These are phyloP conservation scores for Rhinoraja longicauda DNA, from an alignment of 2,797 vertebrate genomes.

Conservation along the genomic window DNA sequence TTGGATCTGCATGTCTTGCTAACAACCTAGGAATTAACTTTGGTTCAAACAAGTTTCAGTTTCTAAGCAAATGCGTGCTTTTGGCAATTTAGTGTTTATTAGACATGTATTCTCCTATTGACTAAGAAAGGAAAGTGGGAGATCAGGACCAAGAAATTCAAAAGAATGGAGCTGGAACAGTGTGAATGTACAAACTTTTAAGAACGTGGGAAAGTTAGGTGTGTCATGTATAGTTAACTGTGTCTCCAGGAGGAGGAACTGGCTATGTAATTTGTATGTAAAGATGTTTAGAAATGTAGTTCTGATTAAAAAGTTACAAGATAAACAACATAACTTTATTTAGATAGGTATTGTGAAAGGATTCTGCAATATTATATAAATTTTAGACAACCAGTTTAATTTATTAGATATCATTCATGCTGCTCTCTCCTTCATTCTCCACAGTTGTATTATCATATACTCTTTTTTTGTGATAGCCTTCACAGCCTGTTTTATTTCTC, in stretches of 20 bases:
- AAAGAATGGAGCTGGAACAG: not conserved
- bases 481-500: not conserved
- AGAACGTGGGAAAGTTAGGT: not conserved
- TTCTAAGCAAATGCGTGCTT: not conserved
- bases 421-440: slow-evolving; percentile 4
- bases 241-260: not conserved
- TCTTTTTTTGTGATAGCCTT: not conserved
- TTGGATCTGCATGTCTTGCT: not conserved
- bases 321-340: slow-evolving; percentile 7
- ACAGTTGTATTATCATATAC: not conserved
- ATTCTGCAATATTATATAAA: not conserved
- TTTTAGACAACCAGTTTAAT: not conserved
- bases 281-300: not conserved
- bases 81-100: not conserved
- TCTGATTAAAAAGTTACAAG: not conserved
- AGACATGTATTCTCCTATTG: not conserved
- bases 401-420: not conserved
- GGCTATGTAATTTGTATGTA: not conserved
- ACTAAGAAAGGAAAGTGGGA: not conserved
- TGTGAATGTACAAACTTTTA: not conserved
- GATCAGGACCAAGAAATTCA: not conserved
- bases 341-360: not conserved
- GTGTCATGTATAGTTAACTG: not conserved
- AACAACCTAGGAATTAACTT: not conserved
- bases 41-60: not conserved